A percentile compares a stretch with the other conserved stretches of the same genome.
Evolutionary conservation across 2,797 vertebrate species (phyloP).

Genomic region (Betta splendens): DNA sequence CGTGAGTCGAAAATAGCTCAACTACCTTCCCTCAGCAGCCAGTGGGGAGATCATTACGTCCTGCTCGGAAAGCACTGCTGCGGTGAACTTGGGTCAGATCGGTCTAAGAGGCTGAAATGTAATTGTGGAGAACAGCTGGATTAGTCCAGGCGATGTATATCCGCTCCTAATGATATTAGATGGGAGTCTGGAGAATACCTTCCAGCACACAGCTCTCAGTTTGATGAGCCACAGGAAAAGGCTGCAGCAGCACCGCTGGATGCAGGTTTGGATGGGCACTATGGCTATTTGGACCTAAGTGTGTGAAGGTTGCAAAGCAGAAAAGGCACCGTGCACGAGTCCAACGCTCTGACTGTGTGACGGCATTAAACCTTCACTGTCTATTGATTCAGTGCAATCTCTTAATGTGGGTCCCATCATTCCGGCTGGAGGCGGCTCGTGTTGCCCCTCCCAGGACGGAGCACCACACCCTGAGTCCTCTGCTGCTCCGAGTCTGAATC

Average conservation of each 20-base stretch:
- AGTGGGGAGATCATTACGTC: conserved; percentile 47
- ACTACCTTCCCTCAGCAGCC: conserved; percentile 13
- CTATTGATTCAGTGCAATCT: conserved; percentile 41
- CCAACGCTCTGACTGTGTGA: conserved; percentile 20
- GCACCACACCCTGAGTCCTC: conserved; percentile 52
- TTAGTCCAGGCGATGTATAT: conserved; percentile 68
- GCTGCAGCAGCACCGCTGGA: conserved; percentile 21
- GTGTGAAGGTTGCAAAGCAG: conserved; percentile 26
- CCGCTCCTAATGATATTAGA: conserved; percentile 79
- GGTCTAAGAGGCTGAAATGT: conserved; percentile 68
- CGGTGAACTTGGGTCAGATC: conserved; percentile 57
- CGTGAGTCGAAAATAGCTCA: conserved; percentile 36
- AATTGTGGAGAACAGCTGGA: conserved; percentile 76
- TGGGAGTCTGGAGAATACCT: conserved; percentile 75
- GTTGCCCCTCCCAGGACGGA: conserved; percentile 22
- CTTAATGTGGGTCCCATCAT: conserved; percentile 16
- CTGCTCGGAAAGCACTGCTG: conserved; percentile 49
- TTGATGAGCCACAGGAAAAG: conserved; percentile 51
- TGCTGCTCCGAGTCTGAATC: not conserved
- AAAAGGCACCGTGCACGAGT: conserved; percentile 1
- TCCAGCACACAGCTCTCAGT: conserved; percentile 63
- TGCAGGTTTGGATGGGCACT: conserved; percentile 17
- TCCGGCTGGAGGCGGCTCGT: conserved; percentile 10
- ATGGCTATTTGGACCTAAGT: conserved; percentile 54
- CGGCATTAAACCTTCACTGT: conserved; percentile 42